phyloP scores from a whole-genome alignment of 2,797 vertebrate species.

The Tenualosa ilisha region DNA sequence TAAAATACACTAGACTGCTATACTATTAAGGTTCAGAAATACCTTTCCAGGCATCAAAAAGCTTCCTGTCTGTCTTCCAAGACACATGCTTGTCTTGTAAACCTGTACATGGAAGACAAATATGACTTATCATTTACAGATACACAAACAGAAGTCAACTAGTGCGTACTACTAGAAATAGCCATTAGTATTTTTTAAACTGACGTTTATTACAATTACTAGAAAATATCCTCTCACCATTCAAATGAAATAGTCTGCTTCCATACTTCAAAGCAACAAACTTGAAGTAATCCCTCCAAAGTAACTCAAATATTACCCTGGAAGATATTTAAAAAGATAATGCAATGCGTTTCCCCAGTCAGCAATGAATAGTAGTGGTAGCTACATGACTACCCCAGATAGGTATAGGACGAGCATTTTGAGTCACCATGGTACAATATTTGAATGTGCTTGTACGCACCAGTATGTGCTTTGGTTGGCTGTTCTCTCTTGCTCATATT shows the following conservation, averaged over 20 bases:
- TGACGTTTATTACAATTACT: too few species aligned
- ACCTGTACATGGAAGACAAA: constrained; percentile 59
- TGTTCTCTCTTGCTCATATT: constrained; percentile 77
- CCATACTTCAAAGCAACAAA: constrained; percentile 81
- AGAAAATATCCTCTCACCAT: constrained; percentile 63
- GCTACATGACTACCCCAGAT: neutral
- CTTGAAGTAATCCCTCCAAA: constrained; percentile 85
- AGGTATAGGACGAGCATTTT: neutral
- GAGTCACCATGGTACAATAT: neutral
- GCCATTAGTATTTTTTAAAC: too few species aligned
- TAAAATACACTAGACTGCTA: neutral
- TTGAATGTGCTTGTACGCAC: constrained; percentile 59
- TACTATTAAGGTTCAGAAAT: neutral
- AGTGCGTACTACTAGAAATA: too few species aligned
- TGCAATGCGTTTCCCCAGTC: neutral
- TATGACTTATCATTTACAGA: neutral
- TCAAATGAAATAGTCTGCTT: constrained; percentile 73
- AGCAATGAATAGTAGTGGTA: neutral
- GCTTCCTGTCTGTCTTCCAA: constrained; percentile 80
- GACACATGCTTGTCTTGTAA: constrained; percentile 80
- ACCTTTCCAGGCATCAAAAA: constrained; percentile 85
- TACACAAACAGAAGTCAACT: neutral
- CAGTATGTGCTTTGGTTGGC: constrained; percentile 86
- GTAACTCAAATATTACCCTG: constrained; percentile 85
- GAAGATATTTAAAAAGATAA: constrained; percentile 2